Percentiles rank a stretch among this genome's conserved stretches.
These are phyloP conservation scores for Papilio aristodemus DNA, from an alignment of 1,140 invertebrate species.

Conservation along the genomic window DNA sequence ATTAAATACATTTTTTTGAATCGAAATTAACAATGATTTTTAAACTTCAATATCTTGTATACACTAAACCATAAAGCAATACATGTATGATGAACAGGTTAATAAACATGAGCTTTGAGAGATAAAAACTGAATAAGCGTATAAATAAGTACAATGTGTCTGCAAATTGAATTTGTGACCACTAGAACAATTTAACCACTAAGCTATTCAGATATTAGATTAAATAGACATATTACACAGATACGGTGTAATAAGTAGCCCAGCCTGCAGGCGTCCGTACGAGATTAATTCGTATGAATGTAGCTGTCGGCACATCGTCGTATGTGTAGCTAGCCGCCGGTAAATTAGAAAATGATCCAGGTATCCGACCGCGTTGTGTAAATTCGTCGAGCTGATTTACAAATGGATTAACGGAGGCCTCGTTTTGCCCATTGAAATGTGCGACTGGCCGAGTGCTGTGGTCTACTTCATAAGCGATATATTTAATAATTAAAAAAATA, in stretches of 20 bases:
- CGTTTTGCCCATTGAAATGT: conserved; percentile 6
- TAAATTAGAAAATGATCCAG: conserved; percentile 24
- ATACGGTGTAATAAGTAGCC: neutral
- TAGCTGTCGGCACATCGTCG: neutral
- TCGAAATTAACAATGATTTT: no score
- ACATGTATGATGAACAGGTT: no score
- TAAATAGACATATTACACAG: no score
- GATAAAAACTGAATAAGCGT: no score
- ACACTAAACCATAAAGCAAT: no score
- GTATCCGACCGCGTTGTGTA: conserved; percentile 17
- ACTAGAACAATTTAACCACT: no score
- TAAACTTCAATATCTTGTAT: no score
- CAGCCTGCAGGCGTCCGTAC: neutral
- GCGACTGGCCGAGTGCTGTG: neutral
- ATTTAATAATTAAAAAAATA: no score
- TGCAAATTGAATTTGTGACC: no score
- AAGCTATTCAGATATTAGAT: no score
- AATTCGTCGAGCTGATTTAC: conserved; percentile 17
- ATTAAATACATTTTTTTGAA: neutral
- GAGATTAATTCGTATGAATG: neutral
- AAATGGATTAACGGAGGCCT: conserved; percentile 14
- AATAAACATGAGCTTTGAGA: no score
- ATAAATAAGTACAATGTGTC: no score
- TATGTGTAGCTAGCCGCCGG: neutral
- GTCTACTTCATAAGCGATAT: neutral